Conservation (phyloP, 2,888 invertebrate species). For the Perizoma flavofasciatum region DNA sequence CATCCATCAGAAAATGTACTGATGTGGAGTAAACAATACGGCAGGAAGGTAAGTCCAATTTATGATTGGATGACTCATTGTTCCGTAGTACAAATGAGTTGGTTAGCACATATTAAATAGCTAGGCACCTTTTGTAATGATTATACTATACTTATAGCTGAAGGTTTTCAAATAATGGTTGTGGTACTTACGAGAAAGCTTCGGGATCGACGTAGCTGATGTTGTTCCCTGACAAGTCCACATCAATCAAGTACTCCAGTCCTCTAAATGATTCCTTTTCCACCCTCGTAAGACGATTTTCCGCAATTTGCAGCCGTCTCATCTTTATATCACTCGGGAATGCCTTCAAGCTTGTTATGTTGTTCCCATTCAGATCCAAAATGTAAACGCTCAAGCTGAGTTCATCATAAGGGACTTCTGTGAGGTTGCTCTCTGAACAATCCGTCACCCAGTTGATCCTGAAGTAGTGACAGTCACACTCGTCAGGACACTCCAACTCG, state of each 20-base stretch:
- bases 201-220: slow-evolving; percentile 87
- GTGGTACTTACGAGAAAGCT: slow-evolving; percentile 84
- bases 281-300: slow-evolving; percentile 85
- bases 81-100: slow-evolving; percentile 20
- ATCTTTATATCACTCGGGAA: slow-evolving; percentile 88
- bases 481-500: slow-evolving; percentile 88
- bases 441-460: slow-evolving; percentile 91
- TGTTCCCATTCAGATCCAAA: slow-evolving; percentile 88
- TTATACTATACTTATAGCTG: slow-evolving; percentile 13
- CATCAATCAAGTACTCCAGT: slow-evolving; percentile 87
- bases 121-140: slow-evolving; percentile 17
- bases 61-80: slow-evolving; percentile 29
- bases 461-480: slow-evolving; percentile 90
- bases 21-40: slow-evolving; percentile 46
- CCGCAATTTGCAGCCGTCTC: slow-evolving; percentile 87
- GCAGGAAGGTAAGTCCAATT: slow-evolving; percentile 8
- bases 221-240: slow-evolving; percentile 87
- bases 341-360: slow-evolving; percentile 82
- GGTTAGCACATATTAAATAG: slow-evolving; percentile 24
- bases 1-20: slow-evolving; percentile 52
- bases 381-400: slow-evolving; percentile 88
- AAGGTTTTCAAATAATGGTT: not conserved
- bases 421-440: slow-evolving; percentile 89
- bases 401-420: slow-evolving; percentile 87
- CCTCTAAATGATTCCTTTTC: slow-evolving; percentile 85